These are phyloP conservation scores for Malthinus seriepunctatus DNA, from an alignment of 2,888 invertebrate species.

Conservation along the genomic window DNA sequence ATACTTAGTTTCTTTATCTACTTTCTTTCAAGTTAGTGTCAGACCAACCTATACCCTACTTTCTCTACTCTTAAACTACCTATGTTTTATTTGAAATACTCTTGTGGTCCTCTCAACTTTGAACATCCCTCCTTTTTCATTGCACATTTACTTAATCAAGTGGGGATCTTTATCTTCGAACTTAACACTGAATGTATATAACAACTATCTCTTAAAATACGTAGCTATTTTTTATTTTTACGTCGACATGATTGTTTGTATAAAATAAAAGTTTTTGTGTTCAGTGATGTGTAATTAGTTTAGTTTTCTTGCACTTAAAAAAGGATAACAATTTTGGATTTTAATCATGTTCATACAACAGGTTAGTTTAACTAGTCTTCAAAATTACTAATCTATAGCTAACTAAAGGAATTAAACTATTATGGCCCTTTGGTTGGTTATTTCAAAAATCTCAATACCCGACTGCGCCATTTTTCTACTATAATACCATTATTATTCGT, in stretches of 20 bases:
- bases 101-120: conserved; percentile 24
- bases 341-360: conserved; percentile 35
- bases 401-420: conserved; percentile 29
- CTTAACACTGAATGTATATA: conserved; percentile 38
- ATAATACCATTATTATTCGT: neutral
- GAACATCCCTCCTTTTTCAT: conserved; percentile 34
- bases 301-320: conserved; percentile 32
- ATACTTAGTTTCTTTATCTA: conserved; percentile 33
- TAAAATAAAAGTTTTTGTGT: conserved; percentile 23
- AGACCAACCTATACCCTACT: conserved; percentile 39
- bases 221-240: conserved; percentile 38
- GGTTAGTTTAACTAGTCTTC: conserved; percentile 26
- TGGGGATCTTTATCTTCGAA: conserved; percentile 35
- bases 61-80: conserved; percentile 37
- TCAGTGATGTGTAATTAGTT: conserved; percentile 18
- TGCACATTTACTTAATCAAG: conserved; percentile 30
- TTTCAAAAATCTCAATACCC: too few relatives aligned
- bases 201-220: conserved; percentile 37
- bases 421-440: conserved; percentile 34
- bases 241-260: conserved; percentile 35
- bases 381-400: conserved; percentile 6
- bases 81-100: conserved; percentile 14
- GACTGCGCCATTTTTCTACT: too few relatives aligned
- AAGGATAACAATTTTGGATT: conserved; percentile 32
- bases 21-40: conserved; percentile 25